Base-by-base conservation (phyloP, 2,888 invertebrate genomes). In the Acrocyrtus sp. region DNA sequence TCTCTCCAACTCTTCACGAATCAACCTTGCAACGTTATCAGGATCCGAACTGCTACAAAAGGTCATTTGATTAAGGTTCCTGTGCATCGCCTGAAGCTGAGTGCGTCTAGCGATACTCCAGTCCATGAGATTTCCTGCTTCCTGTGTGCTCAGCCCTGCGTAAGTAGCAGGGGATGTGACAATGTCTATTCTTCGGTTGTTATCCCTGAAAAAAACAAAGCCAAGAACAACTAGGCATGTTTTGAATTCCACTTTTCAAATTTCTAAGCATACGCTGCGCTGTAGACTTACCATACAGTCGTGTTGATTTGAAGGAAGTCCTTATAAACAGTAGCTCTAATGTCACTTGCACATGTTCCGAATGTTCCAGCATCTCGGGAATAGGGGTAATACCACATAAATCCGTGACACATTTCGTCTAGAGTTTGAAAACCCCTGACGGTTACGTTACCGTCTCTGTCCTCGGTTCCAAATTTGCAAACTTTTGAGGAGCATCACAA, bases 21-120 rank as follows among this genome's bases (percentile, higher is more conserved):
- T n/a, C n/a, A n/a, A n/a, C n/a, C n/a, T n/a, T n/a, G 34, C 34
- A 34, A 34, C 6, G 34, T 34, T 34, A 34, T 34, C 12, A 34
- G 12, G 34, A 34, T 34, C 34, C 34, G 34, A 5, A 34, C 12
- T 34, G 6, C 34, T 5, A 12, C 34, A 34, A 34, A 34, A 5
- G 5, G 34, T 8, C 5, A 58, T 27, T 43, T 58, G 67, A 4
- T 50, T 58, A 26, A 67, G 58, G 43, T 17, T 29, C 17, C 51
- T 50, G 17, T 67, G 67, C 21, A 51, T 45, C 2, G 56, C 51
- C 15, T 58, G 58, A 0, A 67, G 45, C 17, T 58, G 50, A 15
- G 19, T 39, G 8, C 67, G 50, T n/a, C 58, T 45, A 21, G 24
- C 58, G 17, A 58, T 67, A 15, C 50, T 67, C 67, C 67, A 67